phyloP scores from a whole-genome alignment of 2,797 vertebrate species.

The Tenualosa thibaudeaui region DNA sequence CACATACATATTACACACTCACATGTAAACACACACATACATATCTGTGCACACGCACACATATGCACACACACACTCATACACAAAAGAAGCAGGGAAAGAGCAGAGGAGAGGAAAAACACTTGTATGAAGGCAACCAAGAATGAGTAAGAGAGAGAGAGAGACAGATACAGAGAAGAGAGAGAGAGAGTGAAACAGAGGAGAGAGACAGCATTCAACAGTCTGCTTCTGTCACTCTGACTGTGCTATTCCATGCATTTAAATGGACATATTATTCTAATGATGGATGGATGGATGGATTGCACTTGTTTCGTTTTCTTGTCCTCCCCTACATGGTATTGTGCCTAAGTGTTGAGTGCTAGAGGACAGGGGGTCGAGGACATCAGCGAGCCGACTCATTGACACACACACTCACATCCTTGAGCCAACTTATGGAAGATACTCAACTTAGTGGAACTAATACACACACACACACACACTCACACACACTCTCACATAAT shows the following conservation, averaged over 20 bases:
- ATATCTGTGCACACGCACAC: too few species aligned
- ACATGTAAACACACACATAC: too few species aligned
- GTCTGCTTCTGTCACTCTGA: constrained; percentile 1
- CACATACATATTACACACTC: too few species aligned
- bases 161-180: background rate
- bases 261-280: constrained; percentile 97
- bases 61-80: too few species aligned
- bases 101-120: too few species aligned
- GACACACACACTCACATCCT: background rate
- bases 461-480: background rate
- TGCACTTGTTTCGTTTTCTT: background rate
- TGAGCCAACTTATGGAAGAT: background rate
- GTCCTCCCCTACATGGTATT: background rate
- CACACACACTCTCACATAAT: background rate
- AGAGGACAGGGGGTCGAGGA: constrained; percentile 9
- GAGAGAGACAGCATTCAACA: background rate
- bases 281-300: constrained; percentile 60
- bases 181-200: background rate
- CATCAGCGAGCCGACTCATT: background rate
- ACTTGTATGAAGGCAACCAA: too few species aligned
- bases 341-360: background rate
- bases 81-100: too few species aligned
- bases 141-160: background rate
- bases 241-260: constrained; percentile 78
- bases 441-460: too few species aligned